Conservation (phyloP, 1,140 invertebrate genomes). For the Pantala flavescens region DNA sequence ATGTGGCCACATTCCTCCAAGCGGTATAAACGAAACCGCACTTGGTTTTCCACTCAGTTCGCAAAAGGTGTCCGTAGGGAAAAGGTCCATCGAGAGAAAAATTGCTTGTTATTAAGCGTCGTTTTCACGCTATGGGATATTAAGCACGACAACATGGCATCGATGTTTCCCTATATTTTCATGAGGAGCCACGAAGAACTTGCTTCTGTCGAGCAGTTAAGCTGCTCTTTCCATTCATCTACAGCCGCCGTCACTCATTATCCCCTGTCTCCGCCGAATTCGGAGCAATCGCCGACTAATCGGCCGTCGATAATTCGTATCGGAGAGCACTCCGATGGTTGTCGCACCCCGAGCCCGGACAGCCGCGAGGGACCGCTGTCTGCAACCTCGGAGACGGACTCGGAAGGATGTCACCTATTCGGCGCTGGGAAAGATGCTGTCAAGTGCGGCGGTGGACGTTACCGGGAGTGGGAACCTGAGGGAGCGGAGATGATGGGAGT, state of each 20-base stretch:
- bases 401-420: constrained; percentile 26
- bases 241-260: neutral
- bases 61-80: neutral
- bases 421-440: constrained; percentile 23
- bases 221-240: neutral
- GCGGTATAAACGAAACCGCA: neutral
- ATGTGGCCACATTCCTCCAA: neutral
- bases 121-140: neutral
- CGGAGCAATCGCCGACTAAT: neutral
- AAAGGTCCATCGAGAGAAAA: neutral
- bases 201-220: neutral
- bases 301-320: neutral
- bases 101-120: neutral
- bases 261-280: neutral
- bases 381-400: constrained; percentile 15
- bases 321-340: constrained; percentile 35
- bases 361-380: constrained; percentile 34
- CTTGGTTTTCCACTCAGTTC: neutral
- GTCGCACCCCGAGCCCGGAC: constrained; percentile 47
- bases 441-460: constrained; percentile 19
- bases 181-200: neutral
- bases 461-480: no score
- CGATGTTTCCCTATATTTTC: neutral
- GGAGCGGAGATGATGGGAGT: neutral
- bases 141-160: neutral